A percentile compares a stretch with the other conserved stretches of the same genome.
phyloP scores from a whole-genome alignment of 2,888 invertebrate species.

The Meteorus colon region DNA sequence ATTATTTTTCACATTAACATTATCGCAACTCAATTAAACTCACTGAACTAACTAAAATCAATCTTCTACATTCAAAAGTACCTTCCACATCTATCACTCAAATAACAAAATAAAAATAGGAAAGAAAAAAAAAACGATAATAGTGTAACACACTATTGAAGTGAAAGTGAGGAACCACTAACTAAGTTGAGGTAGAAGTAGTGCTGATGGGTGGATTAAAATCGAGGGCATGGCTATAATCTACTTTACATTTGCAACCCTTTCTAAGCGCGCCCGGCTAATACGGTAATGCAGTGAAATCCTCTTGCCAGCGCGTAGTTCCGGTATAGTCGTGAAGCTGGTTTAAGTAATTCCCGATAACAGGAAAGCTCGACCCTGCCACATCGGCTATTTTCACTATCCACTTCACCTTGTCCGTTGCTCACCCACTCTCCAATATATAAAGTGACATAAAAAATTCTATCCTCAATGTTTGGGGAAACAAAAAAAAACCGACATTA shows the following conservation, averaged over 20 bases:
- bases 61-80: too few relatives aligned
- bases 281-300: constrained; percentile 71
- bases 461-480: constrained; percentile 24
- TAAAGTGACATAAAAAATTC: constrained; percentile 1
- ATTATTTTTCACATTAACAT: too few relatives aligned
- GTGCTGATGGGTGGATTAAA: constrained; percentile 64
- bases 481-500: constrained; percentile 23
- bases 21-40: too few relatives aligned
- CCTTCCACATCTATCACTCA: neutral
- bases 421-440: neutral
- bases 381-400: constrained; percentile 21
- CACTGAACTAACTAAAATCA: too few relatives aligned
- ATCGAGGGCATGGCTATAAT: constrained; percentile 63
- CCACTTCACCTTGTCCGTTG: neutral
- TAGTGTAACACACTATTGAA: neutral
- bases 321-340: constrained; percentile 69
- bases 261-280: constrained; percentile 68
- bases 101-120: neutral
- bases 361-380: constrained; percentile 56
- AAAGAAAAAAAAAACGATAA: neutral
- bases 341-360: constrained; percentile 71
- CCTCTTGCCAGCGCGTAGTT: constrained; percentile 61
- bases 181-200: neutral
- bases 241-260: constrained; percentile 70
- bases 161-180: constrained; percentile 30